These are phyloP conservation scores for Megatriorchis doriae DNA, from an alignment of 2,113 vertebrate species.

Conservation along the genomic window DNA sequence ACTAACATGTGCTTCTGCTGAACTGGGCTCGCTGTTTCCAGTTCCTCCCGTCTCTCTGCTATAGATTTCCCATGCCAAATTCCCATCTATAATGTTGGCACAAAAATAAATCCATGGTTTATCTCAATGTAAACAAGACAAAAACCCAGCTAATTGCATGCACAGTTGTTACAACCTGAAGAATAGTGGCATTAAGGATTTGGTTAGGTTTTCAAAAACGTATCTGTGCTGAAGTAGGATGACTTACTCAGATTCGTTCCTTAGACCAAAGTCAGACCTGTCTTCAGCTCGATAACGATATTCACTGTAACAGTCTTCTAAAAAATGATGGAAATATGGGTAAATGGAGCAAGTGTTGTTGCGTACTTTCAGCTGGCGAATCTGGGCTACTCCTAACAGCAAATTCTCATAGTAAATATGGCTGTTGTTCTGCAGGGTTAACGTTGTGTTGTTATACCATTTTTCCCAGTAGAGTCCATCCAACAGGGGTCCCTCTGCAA, in stretches of 20 bases:
- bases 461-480: constrained; percentile 72
- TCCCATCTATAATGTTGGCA: neutral
- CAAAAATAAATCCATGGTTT: neutral
- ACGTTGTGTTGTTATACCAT: neutral
- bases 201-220: neutral
- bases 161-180: neutral
- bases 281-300: constrained; percentile 50
- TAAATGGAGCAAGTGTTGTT: constrained; percentile 58
- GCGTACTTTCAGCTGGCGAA: constrained; percentile 68
- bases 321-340: constrained; percentile 33
- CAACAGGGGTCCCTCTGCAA: constrained; percentile 69
- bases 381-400: constrained; percentile 61
- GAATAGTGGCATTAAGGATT: neutral
- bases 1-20: neutral
- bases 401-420: constrained; percentile 71
- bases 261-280: constrained; percentile 59
- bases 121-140: neutral
- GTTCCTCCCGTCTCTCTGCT: neutral
- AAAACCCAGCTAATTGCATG: neutral
- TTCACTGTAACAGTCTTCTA: constrained; percentile 46
- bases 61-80: neutral
- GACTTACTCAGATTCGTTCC: constrained; percentile 57
- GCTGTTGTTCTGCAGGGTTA: constrained; percentile 5
- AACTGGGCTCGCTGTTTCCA: neutral
- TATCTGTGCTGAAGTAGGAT: neutral